Evolutionary conservation across 2,113 vertebrate species (phyloP).

Genomic region (Globicephala melas): DNA sequence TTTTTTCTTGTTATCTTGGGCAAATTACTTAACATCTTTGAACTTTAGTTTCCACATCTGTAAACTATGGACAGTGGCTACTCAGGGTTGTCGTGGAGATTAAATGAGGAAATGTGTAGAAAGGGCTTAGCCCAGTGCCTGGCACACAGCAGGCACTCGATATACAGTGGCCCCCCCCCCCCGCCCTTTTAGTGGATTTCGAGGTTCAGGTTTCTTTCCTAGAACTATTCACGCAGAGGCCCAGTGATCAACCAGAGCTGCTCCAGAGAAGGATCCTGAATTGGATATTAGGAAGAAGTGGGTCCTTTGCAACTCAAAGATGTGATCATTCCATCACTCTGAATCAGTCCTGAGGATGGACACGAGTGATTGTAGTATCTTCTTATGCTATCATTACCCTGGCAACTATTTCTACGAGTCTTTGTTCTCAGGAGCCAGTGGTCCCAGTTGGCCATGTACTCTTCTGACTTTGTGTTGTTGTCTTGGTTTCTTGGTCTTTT

Average conservation of each 20-base stretch:
- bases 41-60: not conserved
- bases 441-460: not conserved
- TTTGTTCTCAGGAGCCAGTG: not conserved
- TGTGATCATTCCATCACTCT: not conserved
- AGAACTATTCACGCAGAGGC: not conserved
- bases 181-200: not conserved
- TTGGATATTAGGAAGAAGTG: not conserved
- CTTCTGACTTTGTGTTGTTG: not conserved
- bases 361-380: not conserved
- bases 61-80: not conserved
- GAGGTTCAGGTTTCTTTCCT: not conserved
- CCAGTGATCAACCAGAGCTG: not conserved
- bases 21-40: not conserved
- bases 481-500: not conserved
- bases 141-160: not conserved
- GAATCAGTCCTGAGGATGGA: not conserved
- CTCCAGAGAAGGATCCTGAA: not conserved
- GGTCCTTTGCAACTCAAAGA: not conserved
- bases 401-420: not conserved
- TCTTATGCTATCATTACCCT: not conserved
- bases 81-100: not conserved
- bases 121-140: not conserved
- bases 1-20: not conserved
- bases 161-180: accelerated
- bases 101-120: not conserved